Evolutionary conservation across 2,797 vertebrate species (phyloP).

Genomic region (Phoxinus dragarum): DNA sequence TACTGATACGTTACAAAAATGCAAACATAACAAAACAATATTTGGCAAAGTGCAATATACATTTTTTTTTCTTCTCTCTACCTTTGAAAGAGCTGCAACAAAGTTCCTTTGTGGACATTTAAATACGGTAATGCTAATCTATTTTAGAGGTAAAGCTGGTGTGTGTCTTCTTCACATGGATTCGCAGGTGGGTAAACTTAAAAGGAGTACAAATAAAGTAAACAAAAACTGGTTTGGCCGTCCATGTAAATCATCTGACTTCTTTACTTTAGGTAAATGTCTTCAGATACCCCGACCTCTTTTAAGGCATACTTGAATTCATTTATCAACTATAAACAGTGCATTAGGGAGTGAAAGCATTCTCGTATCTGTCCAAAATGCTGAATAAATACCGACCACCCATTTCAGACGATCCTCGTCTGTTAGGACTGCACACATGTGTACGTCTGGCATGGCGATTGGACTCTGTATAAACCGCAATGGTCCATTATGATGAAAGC

Average conservation of each 20-base stretch:
- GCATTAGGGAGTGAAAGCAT: not conserved
- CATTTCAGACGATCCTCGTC: not conserved
- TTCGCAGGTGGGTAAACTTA: not conserved
- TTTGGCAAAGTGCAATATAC: slow-evolving; percentile 27
- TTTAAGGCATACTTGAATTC: not conserved
- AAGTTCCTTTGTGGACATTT: not conserved
- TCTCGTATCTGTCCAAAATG: not conserved
- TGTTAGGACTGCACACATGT: not conserved
- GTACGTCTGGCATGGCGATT: not conserved
- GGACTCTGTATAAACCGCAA: too few relatives aligned
- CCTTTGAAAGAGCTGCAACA: not conserved
- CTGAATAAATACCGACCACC: slow-evolving; percentile 26
- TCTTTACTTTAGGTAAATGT: not conserved
- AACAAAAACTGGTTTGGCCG: slow-evolving; percentile 18
- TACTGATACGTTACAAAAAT: not conserved
- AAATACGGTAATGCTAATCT: not conserved
- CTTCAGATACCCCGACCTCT: not conserved
- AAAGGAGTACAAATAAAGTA: not conserved
- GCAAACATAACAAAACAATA: not conserved
- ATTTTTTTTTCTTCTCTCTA: not conserved
- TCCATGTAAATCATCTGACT: not conserved
- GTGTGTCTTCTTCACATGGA: not conserved
- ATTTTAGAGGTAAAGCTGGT: slow-evolving; percentile 19
- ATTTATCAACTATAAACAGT: not conserved
- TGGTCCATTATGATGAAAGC: not conserved